Conservation (phyloP, 2,888 invertebrate genomes). For the Agrilus mali region DNA sequence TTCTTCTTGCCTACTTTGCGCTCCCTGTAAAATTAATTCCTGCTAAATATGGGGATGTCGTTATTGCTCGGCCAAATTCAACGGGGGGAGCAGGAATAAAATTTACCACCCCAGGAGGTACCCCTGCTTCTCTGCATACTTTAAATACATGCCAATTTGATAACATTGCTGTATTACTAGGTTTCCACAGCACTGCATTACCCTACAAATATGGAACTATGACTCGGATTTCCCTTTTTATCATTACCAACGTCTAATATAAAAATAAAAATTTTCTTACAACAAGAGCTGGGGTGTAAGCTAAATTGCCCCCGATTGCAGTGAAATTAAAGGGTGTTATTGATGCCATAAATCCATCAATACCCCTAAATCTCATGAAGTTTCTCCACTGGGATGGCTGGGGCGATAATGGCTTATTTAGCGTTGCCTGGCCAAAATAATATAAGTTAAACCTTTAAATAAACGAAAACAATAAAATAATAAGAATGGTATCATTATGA, state of each 20-base stretch:
- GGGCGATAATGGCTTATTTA: too few species aligned
- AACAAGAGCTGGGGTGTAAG: conserved; percentile 70
- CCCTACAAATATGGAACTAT: conserved; percentile 42
- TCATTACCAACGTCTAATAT: background rate
- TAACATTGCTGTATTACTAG: conserved; percentile 83
- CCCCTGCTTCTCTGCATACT: conserved; percentile 80
- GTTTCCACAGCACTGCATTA: conserved; percentile 86
- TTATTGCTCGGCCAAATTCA: conserved; percentile 75
- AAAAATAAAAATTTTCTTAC: conserved; percentile 25
- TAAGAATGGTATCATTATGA: background rate
- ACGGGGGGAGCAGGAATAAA: conserved; percentile 89
- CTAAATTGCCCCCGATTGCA: conserved; percentile 89
- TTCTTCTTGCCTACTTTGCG: conserved; percentile 39
- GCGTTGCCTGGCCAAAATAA: too few species aligned
- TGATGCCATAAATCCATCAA: conserved; percentile 75
- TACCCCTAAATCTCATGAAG: too few species aligned
- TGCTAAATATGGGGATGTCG: conserved; percentile 64
- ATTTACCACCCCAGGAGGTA: conserved; percentile 86
- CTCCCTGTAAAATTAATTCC: conserved; percentile 94
- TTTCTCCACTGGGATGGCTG: too few species aligned
- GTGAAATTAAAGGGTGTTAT: conserved; percentile 94
- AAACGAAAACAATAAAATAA: background rate
- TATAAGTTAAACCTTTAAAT: background rate
- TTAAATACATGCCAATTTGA: conserved; percentile 85
- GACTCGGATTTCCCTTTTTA: background rate